phyloP scores from a whole-genome alignment of 2,797 vertebrate genomes.

The Chaunax sp. region DNA sequence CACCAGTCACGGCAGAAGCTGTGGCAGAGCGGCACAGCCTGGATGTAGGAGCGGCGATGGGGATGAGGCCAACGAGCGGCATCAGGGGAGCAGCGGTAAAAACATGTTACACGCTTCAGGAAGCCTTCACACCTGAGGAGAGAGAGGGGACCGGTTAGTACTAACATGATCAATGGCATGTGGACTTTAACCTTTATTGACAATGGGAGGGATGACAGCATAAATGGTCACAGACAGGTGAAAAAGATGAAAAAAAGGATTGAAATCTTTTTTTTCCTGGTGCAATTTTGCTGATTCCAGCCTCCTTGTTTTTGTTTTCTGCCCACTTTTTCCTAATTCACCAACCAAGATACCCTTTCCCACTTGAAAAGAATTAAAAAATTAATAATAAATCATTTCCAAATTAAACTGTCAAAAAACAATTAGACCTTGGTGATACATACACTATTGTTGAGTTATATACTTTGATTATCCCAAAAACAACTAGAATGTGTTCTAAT shows the following conservation, averaged over 20 bases:
- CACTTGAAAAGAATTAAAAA: background rate
- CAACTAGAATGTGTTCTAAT: too few relatives aligned
- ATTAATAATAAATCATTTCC: too few relatives aligned
- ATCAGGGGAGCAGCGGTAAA: slow-evolving; percentile 87
- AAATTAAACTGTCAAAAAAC: too few relatives aligned
- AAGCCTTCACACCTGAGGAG: slow-evolving; percentile 84
- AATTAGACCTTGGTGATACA: too few relatives aligned
- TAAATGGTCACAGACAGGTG: background rate
- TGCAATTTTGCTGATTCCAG: background rate
- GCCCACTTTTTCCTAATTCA: background rate
- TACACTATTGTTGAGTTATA: too few relatives aligned
- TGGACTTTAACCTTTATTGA: slow-evolving; percentile 3
- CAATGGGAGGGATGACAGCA: background rate
- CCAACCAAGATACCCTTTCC: too few relatives aligned
- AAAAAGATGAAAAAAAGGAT: background rate
- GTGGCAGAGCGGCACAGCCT: slow-evolving; percentile 86
- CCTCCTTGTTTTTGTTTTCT: background rate
- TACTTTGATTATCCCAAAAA: too few relatives aligned
- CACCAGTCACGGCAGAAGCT: slow-evolving; percentile 90
- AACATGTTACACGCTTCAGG: slow-evolving; percentile 82
- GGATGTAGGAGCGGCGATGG: slow-evolving; percentile 73
- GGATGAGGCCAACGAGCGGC: slow-evolving; percentile 83
- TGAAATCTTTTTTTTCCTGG: too few relatives aligned
- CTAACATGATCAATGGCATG: background rate
- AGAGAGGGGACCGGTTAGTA: slow-evolving; percentile 4